Conservation (phyloP, 1,140 invertebrate species). For the Epicauta chinensis region DNA sequence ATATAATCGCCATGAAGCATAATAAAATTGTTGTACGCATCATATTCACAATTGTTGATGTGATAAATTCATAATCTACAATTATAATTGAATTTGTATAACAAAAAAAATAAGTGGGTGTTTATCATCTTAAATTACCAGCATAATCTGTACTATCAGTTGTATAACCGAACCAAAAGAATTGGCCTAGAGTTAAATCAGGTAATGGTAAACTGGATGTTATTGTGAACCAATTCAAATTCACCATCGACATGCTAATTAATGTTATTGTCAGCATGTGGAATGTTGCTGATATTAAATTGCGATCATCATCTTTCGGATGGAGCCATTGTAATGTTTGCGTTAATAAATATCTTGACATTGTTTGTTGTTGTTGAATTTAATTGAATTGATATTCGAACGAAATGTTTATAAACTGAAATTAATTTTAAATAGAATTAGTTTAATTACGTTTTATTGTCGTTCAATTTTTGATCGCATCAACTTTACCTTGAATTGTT, state of each 20-base stretch:
- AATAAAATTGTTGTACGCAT: slow-evolving; percentile 40
- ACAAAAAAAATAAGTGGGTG: not conserved
- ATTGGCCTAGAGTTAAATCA: slow-evolving; percentile 36
- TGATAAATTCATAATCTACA: slow-evolving; percentile 38
- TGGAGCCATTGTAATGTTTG: slow-evolving; percentile 28
- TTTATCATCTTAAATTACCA: slow-evolving; percentile 19
- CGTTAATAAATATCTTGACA: slow-evolving; percentile 4
- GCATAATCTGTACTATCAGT: slow-evolving; percentile 23
- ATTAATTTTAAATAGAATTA: no score
- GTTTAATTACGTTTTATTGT: no score
- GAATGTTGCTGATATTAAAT: slow-evolving; percentile 38
- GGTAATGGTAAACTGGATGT: slow-evolving; percentile 33
- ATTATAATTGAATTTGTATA: slow-evolving; percentile 5
- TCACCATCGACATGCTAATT: slow-evolving; percentile 39
- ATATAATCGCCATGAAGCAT: slow-evolving; percentile 40
- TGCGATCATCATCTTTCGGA: slow-evolving; percentile 38
- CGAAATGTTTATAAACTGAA: no score
- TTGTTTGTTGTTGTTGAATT: slow-evolving; percentile 1
- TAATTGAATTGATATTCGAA: no score
- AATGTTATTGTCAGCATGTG: slow-evolving; percentile 39
- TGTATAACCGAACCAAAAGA: slow-evolving; percentile 41
- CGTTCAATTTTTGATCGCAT: no score
- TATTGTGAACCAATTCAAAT: slow-evolving; percentile 39
- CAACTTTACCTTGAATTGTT: no score
- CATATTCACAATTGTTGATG: slow-evolving; percentile 37